Conservation (phyloP, 2,113 vertebrate genomes). For the Agelaius phoeniceus region DNA sequence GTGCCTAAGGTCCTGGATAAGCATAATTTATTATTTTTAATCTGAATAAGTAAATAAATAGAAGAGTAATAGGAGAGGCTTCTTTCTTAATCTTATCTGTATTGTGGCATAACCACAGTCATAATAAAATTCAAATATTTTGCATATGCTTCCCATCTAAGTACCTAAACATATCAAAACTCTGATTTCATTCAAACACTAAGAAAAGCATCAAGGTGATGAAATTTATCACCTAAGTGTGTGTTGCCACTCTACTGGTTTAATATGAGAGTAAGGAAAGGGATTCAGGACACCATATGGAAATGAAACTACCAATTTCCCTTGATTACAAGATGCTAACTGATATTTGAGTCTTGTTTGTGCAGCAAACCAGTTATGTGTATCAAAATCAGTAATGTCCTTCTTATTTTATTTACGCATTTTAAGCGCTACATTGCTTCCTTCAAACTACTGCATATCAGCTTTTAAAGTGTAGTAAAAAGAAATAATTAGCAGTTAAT, state of each 20-base stretch:
- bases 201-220: background rate
- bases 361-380: background rate
- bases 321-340: background rate
- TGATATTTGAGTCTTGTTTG: background rate
- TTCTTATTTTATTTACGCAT: background rate
- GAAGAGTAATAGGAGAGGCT: background rate
- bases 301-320: background rate
- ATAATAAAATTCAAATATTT: background rate
- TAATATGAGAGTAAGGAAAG: background rate
- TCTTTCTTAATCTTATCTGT: background rate
- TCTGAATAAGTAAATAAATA: constrained; percentile 26
- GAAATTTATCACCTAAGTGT: background rate
- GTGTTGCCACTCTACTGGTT: background rate
- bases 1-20: constrained; percentile 8
- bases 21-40: constrained; percentile 25
- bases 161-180: background rate
- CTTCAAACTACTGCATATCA: background rate
- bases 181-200: background rate
- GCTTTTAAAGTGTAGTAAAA: background rate
- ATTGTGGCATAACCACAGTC: background rate
- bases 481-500: background rate
- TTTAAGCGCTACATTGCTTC: background rate
- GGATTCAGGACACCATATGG: background rate
- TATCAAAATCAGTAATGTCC: background rate
- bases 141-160: background rate